Evolutionary conservation across 2,888 invertebrate genomes (phyloP).

Genomic region (Drosophila mimica): DNA sequence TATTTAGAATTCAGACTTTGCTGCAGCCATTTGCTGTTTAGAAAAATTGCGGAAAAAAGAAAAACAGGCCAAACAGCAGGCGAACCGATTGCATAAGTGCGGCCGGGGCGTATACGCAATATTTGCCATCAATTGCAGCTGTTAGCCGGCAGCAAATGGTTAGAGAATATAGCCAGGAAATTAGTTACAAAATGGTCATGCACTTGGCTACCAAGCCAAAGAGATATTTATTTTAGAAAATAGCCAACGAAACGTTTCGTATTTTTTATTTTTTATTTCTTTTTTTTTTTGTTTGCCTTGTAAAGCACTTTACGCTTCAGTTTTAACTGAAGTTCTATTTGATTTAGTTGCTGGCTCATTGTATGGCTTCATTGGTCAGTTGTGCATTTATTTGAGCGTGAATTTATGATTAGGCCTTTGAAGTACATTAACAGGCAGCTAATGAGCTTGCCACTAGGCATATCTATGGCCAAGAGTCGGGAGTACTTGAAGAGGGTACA

Average conservation of each 20-base stretch:
- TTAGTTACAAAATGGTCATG: slow-evolving; percentile 65
- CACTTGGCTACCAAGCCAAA: slow-evolving; percentile 38
- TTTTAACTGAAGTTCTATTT: slow-evolving; percentile 69
- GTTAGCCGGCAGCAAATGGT: slow-evolving; percentile 46
- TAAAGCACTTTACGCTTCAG: slow-evolving; percentile 67
- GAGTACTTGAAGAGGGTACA: slow-evolving; percentile 1
- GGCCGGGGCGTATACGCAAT: slow-evolving; percentile 73
- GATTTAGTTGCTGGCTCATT: slow-evolving; percentile 59
- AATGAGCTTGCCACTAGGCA: slow-evolving; percentile 23
- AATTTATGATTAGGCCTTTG: slow-evolving; percentile 59
- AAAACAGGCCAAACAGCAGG: slow-evolving; percentile 61
- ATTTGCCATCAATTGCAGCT: slow-evolving; percentile 78
- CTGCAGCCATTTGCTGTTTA: slow-evolving; percentile 58
- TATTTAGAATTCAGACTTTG: slow-evolving; percentile 45
- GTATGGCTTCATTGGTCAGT: slow-evolving; percentile 65
- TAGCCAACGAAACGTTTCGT: slow-evolving; percentile 43
- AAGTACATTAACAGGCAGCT: slow-evolving; percentile 26
- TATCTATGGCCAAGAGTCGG: slow-evolving; percentile 3
- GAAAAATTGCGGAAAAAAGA: slow-evolving; percentile 65
- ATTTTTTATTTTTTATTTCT: slow-evolving; percentile 19
- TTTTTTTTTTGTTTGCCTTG: slow-evolving; percentile 23
- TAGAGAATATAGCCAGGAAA: slow-evolving; percentile 57
- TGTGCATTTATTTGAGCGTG: slow-evolving; percentile 66
- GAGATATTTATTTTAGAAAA: slow-evolving; percentile 75
- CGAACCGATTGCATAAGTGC: slow-evolving; percentile 70